Evolutionary conservation across 1,140 invertebrate species (phyloP).

Genomic region (Bicyclus anynana): DNA sequence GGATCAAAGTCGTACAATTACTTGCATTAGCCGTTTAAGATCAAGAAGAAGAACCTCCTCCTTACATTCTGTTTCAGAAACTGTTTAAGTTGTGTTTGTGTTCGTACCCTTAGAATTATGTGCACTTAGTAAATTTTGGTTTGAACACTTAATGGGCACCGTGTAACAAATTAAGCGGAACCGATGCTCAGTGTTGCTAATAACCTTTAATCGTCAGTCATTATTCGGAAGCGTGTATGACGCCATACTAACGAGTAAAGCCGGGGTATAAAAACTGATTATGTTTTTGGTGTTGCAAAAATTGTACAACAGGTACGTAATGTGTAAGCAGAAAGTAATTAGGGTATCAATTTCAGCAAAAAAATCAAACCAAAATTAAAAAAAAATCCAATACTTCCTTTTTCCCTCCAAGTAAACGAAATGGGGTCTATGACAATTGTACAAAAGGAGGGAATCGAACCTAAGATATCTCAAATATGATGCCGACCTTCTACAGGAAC

Average conservation of each 20-base stretch:
- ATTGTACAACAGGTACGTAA: neutral
- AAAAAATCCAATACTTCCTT: too few species aligned
- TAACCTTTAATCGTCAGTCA: slow-evolving; percentile 40
- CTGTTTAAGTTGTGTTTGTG: too few species aligned
- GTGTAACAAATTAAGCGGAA: slow-evolving; percentile 47
- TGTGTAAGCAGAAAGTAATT: neutral
- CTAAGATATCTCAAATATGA: too few species aligned
- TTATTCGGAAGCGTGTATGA: slow-evolving; percentile 49
- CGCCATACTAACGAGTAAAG: slow-evolving; percentile 34
- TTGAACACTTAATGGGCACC: slow-evolving; percentile 46
- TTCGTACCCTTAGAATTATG: slow-evolving; percentile 33
- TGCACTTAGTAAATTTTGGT: slow-evolving; percentile 52
- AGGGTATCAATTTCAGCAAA: neutral
- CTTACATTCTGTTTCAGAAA: too few species aligned
- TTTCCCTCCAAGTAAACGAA: too few species aligned
- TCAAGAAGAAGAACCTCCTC: too few species aligned
- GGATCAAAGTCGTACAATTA: too few species aligned
- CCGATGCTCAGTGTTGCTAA: slow-evolving; percentile 25
- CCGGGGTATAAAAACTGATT: slow-evolving; percentile 1
- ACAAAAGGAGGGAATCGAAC: too few species aligned
- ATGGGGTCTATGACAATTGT: too few species aligned
- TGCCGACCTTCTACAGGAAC: too few species aligned
- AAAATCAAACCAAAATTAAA: too few species aligned
- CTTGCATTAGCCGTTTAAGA: too few species aligned
- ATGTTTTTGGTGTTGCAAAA: neutral